Evolutionary conservation across 2,888 invertebrate species (phyloP), one percentile per base, ranked within the genome.

Genomic region (Clivina fossor): DNA sequence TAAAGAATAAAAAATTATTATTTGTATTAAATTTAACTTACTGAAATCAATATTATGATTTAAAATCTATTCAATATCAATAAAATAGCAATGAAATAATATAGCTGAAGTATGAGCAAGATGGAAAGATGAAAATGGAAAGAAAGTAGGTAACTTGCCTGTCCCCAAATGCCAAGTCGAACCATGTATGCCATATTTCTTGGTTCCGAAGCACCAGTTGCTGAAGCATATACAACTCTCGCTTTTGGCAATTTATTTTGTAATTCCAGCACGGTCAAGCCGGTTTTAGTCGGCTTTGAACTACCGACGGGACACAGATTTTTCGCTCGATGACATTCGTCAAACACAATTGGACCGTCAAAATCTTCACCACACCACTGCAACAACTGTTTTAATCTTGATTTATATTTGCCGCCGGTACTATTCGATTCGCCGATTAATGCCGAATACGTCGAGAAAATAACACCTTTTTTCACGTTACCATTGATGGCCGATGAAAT

Each of bases 171-270:
- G 5, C 99, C 99, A 20, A 99, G 79, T 1, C 99, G 81, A n/a
- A 95, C 95, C 99, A 99, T 99, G 69, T 99, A 99, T 0, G 98
- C 99, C 99, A 99, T 99, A 74, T 99, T 98, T 63, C 93, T 80
- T 0, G 99, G 98, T 75, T 99, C 99, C 0, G 95, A 93, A 1
- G 98, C 98, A 18, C 97, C 96, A 0, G 97, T 97, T 2, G 97
- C 96, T 1, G 94, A 94, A 0, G 96, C 96, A 71, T 97, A 97
- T 2, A 97, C 90, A 1, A 97, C 91, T 20, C 97, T 76, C 0
- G 98, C 93, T 64, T 90, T 89, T 2, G 97, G 97, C 64, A 99
- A 76, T 69, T 87, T 86, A 68, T 91, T 93, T 78, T 99, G 99
- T 16, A 99, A 75, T 69, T 99, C 98, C 57, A 98, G 77, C 1